Conservation (phyloP, 2,113 vertebrate genomes). For the Atlantisia rogersi region DNA sequence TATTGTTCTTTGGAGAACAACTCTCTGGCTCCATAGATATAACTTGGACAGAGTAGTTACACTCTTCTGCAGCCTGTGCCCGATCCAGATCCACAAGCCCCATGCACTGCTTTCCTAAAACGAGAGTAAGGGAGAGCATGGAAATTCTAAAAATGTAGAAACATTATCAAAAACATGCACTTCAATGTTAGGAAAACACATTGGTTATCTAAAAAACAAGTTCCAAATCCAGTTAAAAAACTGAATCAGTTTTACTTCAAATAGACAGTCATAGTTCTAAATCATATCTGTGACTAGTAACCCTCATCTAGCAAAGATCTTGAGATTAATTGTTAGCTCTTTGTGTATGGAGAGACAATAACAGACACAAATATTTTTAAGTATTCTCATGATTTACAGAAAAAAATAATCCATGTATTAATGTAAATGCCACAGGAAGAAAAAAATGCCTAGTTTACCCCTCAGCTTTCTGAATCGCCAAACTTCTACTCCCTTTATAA, state of each 20-base stretch:
- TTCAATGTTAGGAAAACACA: background rate
- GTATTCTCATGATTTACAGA: background rate
- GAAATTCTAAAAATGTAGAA: background rate
- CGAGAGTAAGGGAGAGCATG: background rate
- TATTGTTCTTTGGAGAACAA: slow-evolving; percentile 97
- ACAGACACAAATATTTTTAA: background rate
- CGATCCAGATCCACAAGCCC: slow-evolving; percentile 95
- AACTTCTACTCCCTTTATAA: background rate
- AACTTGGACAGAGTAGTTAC: slow-evolving; percentile 85
- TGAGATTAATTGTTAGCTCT: background rate
- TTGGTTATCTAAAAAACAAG: background rate
- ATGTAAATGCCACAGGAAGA: background rate
- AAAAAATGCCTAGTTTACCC: background rate
- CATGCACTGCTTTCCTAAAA: slow-evolving; percentile 95
- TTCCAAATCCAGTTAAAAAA: background rate
- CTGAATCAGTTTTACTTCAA: background rate
- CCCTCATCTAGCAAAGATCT: background rate
- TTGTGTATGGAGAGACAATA: background rate
- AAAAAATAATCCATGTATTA: background rate
- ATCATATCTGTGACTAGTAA: background rate
- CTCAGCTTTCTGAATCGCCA: background rate
- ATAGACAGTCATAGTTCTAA: background rate
- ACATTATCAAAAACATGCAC: background rate
- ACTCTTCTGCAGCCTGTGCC: slow-evolving; percentile 87
- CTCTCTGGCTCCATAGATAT: slow-evolving; percentile 95